phyloP scores from a whole-genome alignment of 2,113 vertebrate species.

The Ovis canadensis region DNA sequence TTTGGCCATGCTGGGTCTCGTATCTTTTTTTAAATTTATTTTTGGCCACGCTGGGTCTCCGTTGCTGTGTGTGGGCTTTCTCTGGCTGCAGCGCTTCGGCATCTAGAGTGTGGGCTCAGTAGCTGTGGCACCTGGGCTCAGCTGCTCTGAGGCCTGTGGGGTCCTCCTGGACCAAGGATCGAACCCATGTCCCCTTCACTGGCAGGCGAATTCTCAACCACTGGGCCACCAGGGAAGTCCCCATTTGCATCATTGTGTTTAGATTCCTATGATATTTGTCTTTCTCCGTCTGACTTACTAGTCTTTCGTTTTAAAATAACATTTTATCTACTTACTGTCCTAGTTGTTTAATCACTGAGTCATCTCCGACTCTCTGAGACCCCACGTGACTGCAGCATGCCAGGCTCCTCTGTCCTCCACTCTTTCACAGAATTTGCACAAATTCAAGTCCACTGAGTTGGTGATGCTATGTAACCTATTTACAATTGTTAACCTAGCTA shows the following conservation, averaged over 20 bases:
- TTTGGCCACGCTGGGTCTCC: background rate
- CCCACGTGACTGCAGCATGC: background rate
- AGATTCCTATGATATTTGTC: background rate
- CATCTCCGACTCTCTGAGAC: background rate
- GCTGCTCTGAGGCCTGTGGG: background rate
- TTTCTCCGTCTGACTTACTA: background rate
- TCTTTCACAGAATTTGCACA: background rate
- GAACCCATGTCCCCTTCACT: background rate
- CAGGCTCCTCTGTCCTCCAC: background rate
- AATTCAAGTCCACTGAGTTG: background rate
- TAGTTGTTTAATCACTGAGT: background rate
- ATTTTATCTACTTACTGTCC: background rate
- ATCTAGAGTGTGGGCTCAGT: background rate
- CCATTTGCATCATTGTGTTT: background rate
- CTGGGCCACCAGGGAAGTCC: background rate
- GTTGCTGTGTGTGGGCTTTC: background rate
- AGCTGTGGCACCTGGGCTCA: background rate
- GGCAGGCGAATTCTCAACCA: background rate
- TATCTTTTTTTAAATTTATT: background rate
- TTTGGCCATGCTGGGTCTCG: background rate
- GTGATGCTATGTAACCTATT: background rate
- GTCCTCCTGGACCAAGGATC: background rate
- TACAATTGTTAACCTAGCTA: background rate
- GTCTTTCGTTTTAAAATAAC: background rate
- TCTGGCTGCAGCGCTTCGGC: rapidly evolving